Evolutionary conservation across 2,797 vertebrate genomes (phyloP).

Genomic region (Phaenicophaeus curvirostris): DNA sequence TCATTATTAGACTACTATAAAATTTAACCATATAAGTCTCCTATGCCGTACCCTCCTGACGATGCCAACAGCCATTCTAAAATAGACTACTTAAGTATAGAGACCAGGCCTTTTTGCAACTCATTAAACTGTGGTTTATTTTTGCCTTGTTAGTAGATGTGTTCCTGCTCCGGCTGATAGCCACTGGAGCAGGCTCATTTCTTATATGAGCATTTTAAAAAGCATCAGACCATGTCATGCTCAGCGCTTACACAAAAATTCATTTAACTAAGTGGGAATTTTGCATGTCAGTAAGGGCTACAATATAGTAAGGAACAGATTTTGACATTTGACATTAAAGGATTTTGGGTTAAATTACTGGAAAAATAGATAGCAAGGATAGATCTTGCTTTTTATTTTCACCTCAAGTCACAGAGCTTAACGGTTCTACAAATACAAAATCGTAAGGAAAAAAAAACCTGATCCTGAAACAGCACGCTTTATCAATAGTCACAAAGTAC

Average conservation of each 20-base stretch:
- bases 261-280: not conserved
- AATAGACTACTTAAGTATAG: conserved; percentile 34
- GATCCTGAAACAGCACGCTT: not conserved
- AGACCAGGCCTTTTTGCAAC: conserved; percentile 49
- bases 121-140: conserved; percentile 64
- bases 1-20: conserved; percentile 69
- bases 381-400: not conserved
- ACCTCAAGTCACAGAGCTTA: not conserved
- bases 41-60: not conserved
- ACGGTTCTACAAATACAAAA: not conserved
- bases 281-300: not conserved
- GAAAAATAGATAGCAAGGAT: not conserved
- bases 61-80: conserved; percentile 59
- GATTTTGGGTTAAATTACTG: not conserved
- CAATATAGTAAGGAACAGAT: not conserved
- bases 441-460: not conserved
- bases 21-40: conserved; percentile 71
- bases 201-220: not conserved
- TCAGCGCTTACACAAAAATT: not conserved
- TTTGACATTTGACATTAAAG: not conserved
- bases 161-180: not conserved
- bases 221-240: not conserved
- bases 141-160: conserved; percentile 60
- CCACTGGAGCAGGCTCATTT: not conserved
- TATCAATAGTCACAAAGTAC: not conserved